A percentile compares a stretch with the other conserved stretches of the same genome.
Evolutionary conservation across 2,113 vertebrate genomes (phyloP).

Genomic region (Aldabrachelys gigantea): DNA sequence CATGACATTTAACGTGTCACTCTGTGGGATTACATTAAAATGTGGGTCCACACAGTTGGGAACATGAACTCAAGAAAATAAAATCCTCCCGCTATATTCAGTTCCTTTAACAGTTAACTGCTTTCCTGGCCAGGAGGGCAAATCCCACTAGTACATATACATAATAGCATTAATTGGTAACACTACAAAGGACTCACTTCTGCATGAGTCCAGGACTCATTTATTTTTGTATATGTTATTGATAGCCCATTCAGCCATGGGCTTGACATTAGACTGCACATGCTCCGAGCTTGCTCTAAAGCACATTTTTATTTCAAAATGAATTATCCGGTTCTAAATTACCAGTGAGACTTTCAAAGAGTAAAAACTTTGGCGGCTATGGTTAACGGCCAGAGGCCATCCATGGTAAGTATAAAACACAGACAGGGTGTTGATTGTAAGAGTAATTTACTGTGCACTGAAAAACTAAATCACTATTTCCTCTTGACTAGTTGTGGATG

Average conservation of each 20-base stretch:
- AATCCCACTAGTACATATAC: accelerated
- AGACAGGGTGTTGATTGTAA: slow-evolving; percentile 27
- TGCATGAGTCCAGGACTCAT: neutral
- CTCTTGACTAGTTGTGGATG: slow-evolving; percentile 16
- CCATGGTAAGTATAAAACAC: slow-evolving; percentile 28
- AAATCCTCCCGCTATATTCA: neutral
- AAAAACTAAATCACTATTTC: slow-evolving; percentile 64
- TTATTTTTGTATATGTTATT: neutral
- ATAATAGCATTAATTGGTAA: accelerated
- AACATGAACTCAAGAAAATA: neutral
- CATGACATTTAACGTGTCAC: neutral
- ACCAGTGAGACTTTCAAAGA: slow-evolving; percentile 39
- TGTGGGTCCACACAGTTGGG: neutral
- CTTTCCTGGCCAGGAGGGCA: neutral
- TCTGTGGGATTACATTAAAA: neutral
- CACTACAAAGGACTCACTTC: neutral
- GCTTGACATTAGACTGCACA: neutral
- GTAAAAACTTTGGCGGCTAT: slow-evolving; percentile 29
- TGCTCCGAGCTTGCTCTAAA: slow-evolving; percentile 24
- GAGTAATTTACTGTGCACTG: slow-evolving; percentile 44
- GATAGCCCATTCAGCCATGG: neutral
- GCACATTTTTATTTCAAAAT: slow-evolving; percentile 57
- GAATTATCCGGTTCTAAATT: slow-evolving; percentile 53
- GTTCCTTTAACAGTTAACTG: neutral
- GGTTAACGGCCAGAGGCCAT: slow-evolving; percentile 58